A percentile compares a stretch with the other conserved stretches of the same genome.
Evolutionary conservation across 2,113 vertebrate genomes (phyloP).

Genomic region (Podarcis cretensis): DNA sequence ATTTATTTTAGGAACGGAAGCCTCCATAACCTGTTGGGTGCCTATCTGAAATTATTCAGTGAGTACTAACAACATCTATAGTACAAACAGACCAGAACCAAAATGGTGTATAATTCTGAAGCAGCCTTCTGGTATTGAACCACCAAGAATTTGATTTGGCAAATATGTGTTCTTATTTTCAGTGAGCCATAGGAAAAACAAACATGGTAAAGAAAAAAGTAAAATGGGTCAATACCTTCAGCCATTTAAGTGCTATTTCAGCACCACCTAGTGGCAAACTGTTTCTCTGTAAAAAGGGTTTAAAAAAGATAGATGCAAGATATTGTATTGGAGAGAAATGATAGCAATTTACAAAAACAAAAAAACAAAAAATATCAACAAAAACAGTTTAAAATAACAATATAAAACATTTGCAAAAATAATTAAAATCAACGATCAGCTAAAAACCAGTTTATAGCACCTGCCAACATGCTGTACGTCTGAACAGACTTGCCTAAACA

Average conservation of each 20-base stretch:
- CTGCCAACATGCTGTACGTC: no score
- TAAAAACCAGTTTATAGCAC: no score
- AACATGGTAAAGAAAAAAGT: not conserved
- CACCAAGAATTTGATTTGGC: not conserved
- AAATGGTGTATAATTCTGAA: not conserved
- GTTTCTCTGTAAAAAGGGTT: not conserved
- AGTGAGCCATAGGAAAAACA: not conserved
- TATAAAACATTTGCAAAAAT: no score
- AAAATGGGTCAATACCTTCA: not conserved
- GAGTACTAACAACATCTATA: not conserved
- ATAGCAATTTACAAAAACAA: not conserved
- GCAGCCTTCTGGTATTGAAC: not conserved
- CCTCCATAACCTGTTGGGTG: no score
- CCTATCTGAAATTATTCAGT: not conserved
- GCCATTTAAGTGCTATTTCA: conserved; percentile 23
- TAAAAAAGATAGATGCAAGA: not conserved
- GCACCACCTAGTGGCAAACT: conserved; percentile 64
- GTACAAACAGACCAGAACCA: not conserved
- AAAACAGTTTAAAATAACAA: not conserved
- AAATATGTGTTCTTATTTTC: not conserved
- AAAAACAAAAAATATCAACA: not conserved
- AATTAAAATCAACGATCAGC: no score
- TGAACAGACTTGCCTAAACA: no score
- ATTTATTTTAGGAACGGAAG: no score
- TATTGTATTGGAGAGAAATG: not conserved